phyloP scores from a whole-genome alignment of 2,113 vertebrate species.

The Hippocampus abdominalis region DNA sequence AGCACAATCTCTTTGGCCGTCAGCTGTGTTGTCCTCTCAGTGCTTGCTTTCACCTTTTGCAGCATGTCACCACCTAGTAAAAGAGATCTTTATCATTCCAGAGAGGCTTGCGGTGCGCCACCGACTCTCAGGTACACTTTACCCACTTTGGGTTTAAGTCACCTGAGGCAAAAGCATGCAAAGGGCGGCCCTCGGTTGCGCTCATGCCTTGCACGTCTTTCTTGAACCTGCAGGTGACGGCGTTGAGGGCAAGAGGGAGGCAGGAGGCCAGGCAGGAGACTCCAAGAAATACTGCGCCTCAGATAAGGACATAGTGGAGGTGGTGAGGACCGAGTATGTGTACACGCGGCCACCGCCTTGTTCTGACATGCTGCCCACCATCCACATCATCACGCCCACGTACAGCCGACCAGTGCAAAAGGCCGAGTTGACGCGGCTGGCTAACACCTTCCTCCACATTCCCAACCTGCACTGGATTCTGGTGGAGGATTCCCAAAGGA shows the following conservation, averaged over 20 bases:
- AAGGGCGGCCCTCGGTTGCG: conserved; percentile 54
- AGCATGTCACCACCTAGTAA: conserved; percentile 83
- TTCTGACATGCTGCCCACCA: conserved; percentile 94
- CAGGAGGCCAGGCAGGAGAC: conserved; percentile 76
- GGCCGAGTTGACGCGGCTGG: conserved; percentile 90
- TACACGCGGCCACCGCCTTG: conserved; percentile 93
- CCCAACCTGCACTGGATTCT: conserved; percentile 98
- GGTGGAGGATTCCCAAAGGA: conserved; percentile 91
- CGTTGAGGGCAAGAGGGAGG: conserved; percentile 79
- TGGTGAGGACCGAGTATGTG: conserved; percentile 97
- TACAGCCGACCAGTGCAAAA: conserved; percentile 97
- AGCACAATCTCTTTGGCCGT: conserved; percentile 47
- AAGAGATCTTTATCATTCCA: conserved; percentile 84
- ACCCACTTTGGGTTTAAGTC: conserved; percentile 67
- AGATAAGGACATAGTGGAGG: conserved; percentile 96
- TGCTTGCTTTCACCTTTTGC: conserved; percentile 77
- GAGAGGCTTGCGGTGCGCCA: conserved; percentile 76
- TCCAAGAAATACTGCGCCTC: conserved; percentile 96
- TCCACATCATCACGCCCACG: conserved; percentile 95
- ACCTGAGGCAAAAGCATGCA: conserved; percentile 63
- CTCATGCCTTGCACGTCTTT: conserved; percentile 70
- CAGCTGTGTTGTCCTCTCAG: conserved; percentile 70
- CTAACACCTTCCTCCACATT: conserved; percentile 94
- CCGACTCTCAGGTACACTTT: conserved; percentile 73
- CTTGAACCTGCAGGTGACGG: conserved; percentile 84